These are phyloP conservation scores for Onychomys torridus DNA, from an alignment of 2,797 vertebrate species.

Conservation along the genomic window DNA sequence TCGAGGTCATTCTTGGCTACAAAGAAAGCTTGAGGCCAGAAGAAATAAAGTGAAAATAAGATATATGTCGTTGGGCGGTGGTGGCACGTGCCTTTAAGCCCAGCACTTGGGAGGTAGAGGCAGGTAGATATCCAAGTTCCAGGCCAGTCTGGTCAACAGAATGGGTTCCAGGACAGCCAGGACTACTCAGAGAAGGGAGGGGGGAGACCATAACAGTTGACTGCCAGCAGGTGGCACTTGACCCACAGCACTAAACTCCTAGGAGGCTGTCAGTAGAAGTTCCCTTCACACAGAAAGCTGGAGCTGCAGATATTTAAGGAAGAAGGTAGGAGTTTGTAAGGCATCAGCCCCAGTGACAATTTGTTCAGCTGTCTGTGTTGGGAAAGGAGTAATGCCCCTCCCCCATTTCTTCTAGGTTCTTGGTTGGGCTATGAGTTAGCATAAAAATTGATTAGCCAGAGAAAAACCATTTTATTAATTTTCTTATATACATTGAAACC, in stretches of 20 bases:
- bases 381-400: background rate
- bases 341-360: background rate
- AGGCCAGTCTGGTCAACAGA: background rate
- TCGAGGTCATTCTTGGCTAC: background rate
- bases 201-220: background rate
- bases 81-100: background rate
- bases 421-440: background rate
- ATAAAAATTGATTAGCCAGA: background rate
- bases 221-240: constrained; percentile 40
- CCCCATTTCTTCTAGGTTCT: background rate
- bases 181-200: background rate
- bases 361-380: background rate
- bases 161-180: background rate
- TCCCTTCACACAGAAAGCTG: background rate
- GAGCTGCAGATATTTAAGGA: background rate
- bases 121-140: background rate
- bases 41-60: background rate
- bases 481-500: background rate
- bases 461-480: background rate
- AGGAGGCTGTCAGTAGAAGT: background rate
- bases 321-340: background rate
- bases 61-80: background rate
- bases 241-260: background rate
- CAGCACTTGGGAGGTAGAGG: background rate
- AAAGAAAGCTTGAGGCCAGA: background rate